Conservation (phyloP, 2,113 vertebrate species). For the Tragelaphus imberbis region DNA sequence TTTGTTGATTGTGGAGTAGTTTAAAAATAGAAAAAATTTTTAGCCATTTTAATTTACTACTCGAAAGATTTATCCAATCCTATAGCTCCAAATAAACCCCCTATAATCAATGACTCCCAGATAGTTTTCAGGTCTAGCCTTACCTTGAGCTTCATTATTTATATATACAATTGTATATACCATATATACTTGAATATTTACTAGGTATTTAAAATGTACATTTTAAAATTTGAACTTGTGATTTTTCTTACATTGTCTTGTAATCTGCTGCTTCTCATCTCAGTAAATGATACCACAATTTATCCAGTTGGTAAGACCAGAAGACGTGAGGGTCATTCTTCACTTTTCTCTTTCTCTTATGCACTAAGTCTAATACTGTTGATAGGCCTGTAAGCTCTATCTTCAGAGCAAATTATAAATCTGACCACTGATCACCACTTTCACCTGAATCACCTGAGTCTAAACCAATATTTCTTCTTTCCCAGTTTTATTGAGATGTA, state of each 20-base stretch:
- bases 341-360: neutral
- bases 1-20: neutral
- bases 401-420: neutral
- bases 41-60: neutral
- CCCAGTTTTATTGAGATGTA: neutral
- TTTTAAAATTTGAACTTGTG: neutral
- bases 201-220: neutral
- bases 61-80: neutral
- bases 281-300: neutral
- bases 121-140: neutral
- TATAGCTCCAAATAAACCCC: neutral
- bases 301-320: neutral
- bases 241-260: neutral
- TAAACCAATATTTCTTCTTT: neutral
- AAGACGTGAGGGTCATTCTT: neutral
- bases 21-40: neutral
- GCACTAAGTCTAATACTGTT: neutral
- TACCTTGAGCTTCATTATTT: neutral
- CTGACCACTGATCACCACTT: neutral
- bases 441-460: neutral
- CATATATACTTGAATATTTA: neutral
- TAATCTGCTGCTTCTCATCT: neutral
- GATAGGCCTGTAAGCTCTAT: neutral
- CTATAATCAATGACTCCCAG: neutral
- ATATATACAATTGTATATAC: neutral